Conservation (phyloP, 2,888 invertebrate species). For the Junonia oenone region DNA sequence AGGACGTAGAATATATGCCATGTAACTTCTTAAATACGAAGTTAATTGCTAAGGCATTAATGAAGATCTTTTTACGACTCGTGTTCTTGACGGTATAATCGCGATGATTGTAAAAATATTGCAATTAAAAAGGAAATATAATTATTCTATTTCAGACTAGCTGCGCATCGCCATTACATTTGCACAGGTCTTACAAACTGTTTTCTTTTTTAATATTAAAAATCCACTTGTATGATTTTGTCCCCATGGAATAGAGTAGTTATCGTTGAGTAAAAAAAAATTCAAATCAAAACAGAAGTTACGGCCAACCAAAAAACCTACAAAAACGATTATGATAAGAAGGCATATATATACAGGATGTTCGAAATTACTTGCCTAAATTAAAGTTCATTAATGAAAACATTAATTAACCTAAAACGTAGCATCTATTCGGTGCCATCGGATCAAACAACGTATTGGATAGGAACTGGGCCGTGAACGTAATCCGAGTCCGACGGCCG, state of each 20-base stretch:
- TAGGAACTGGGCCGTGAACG: conserved; percentile 41
- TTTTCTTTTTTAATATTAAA: too few relatives aligned
- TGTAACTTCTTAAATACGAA: background rate
- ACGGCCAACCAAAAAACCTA: too few relatives aligned
- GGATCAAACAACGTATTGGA: conserved; percentile 26
- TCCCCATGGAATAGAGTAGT: too few relatives aligned
- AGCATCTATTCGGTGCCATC: conserved; percentile 9
- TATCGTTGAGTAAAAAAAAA: too few relatives aligned
- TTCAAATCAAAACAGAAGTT: too few relatives aligned
- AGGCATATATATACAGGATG: too few relatives aligned
- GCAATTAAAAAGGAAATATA: background rate
- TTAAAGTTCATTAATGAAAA: background rate
- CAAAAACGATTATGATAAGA: too few relatives aligned
- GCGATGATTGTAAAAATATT: background rate
- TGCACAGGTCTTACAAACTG: too few relatives aligned
- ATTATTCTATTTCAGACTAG: too few relatives aligned
- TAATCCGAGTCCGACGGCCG: conserved; percentile 48
- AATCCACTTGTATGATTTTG: too few relatives aligned
- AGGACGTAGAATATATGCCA: background rate
- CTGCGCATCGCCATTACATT: too few relatives aligned
- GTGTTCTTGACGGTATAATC: background rate
- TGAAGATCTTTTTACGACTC: background rate
- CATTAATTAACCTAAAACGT: background rate
- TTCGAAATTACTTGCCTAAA: too few relatives aligned
- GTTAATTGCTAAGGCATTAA: background rate